Percentiles rank a stretch among this genome's conserved stretches.
phyloP scores from a whole-genome alignment of 2,113 vertebrate genomes.

The Anser brachyrhynchus region DNA sequence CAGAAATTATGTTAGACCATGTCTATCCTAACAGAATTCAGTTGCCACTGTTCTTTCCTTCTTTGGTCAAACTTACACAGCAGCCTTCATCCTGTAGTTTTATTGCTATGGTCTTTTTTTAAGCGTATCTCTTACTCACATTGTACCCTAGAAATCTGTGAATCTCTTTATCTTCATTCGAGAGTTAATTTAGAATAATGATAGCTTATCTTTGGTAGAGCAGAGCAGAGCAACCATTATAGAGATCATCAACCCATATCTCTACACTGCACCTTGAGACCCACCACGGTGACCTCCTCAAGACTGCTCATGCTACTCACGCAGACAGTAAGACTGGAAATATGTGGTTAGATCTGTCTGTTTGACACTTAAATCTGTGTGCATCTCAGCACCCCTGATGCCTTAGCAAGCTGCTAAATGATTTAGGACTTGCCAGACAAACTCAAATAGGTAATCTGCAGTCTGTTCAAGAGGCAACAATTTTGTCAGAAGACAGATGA shows the following conservation, averaged over 20 bases:
- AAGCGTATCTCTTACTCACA: neutral
- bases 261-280: neutral
- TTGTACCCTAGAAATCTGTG: neutral
- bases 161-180: neutral
- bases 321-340: neutral
- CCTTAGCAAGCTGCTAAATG: neutral
- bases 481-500: neutral
- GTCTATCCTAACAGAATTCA: neutral
- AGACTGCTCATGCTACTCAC: neutral
- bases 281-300: accelerated
- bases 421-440: neutral
- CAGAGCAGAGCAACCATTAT: neutral
- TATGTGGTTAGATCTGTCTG: neutral
- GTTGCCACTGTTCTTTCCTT: neutral
- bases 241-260: neutral
- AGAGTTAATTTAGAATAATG: neutral
- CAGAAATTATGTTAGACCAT: neutral
- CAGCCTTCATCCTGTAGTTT: neutral
- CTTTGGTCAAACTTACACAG: neutral
- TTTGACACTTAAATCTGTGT: neutral
- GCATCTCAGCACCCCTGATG: neutral
- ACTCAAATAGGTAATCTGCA: neutral
- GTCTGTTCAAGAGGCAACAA: neutral
- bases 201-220: neutral
- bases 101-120: neutral